Base-by-base conservation (phyloP, 1,140 invertebrate genomes). In the Pissodes strobi region DNA sequence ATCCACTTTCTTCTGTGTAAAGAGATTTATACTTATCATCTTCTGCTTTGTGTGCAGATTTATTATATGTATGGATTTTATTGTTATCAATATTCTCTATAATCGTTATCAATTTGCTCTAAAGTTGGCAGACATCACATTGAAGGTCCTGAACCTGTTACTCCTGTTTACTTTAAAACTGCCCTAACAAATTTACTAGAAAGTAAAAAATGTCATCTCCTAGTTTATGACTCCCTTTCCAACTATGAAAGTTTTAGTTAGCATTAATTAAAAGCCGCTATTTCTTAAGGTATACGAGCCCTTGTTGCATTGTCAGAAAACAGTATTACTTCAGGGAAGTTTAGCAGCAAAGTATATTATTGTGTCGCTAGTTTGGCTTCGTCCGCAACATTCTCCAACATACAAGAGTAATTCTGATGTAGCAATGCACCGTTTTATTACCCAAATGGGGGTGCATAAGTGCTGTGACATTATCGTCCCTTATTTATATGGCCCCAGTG, bases 361-460 rank as follows among this genome's bases (percentile, higher is more conserved):
- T 48, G 45, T 48, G 45, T 48, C 45, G 21, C 17, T 21, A 21
- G 45, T 18, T 48, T 18, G 13, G 17, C 43, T 46, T 19, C 8
- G 10, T 12, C 43, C 19, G 19, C 43, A 46, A 30, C 13, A 19
- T 12, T 8, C 43, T 8, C 10, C 12, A 8, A 51, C 48, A 51
- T 30, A 21, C 18, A 27, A 34, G 12, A 13, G 45, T 23, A 48
- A 12, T 48, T 12, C 5, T 18, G 5, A 8, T 8, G 9, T 6
- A 10, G 21, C 45, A 48, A 18, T 38, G 51, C 19, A 10, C 37
- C 5, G 51, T 53, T 53, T 53, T 53, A 53, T 53, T 53, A 39
- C 51, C 34, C 27, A 39, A 12, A 39, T 53, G 51, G 51, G n/a
- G 19, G 51, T 39, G 37, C 37, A 53, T 53, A 53, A 53, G 51